Conservation (phyloP, 2,113 vertebrate genomes). For the Podarcis raffonei region DNA sequence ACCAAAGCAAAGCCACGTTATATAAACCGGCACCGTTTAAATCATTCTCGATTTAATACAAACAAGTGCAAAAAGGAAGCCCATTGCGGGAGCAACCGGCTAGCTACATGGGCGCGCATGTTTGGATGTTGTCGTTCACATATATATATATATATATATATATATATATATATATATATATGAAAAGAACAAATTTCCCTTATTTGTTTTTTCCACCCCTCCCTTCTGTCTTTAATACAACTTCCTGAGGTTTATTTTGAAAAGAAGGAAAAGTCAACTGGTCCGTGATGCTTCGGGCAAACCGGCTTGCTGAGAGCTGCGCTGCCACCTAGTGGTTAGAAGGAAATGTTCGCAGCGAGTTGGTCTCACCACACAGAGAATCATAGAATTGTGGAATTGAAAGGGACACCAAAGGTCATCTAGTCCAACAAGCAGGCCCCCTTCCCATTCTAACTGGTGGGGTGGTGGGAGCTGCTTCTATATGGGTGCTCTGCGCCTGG, state of each 20-base stretch:
- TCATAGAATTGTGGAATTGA: too few relatives aligned
- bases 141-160: too few relatives aligned
- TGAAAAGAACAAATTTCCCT: too few relatives aligned
- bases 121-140: background rate
- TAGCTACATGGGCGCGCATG: fast-evolving
- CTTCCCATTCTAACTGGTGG: background rate
- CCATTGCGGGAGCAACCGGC: background rate
- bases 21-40: background rate
- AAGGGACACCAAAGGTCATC: too few relatives aligned
- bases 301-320: slow-evolving; percentile 42
- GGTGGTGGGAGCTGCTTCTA: too few relatives aligned
- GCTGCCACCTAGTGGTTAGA: slow-evolving; percentile 68
- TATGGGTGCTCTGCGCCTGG: too few relatives aligned
- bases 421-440: background rate
- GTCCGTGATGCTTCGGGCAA: background rate
- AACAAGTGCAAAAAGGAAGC: background rate
- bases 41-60: slow-evolving; percentile 45
- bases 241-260: background rate
- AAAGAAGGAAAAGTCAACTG: slow-evolving; percentile 4
- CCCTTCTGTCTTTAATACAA: background rate
- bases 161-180: too few relatives aligned
- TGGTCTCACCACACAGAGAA: too few relatives aligned
- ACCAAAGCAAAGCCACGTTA: background rate
- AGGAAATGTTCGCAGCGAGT: background rate
- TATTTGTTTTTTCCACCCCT: too few relatives aligned